Evolutionary conservation across 2,888 invertebrate genomes (phyloP).

Genomic region (Oxystoma pomonae): DNA sequence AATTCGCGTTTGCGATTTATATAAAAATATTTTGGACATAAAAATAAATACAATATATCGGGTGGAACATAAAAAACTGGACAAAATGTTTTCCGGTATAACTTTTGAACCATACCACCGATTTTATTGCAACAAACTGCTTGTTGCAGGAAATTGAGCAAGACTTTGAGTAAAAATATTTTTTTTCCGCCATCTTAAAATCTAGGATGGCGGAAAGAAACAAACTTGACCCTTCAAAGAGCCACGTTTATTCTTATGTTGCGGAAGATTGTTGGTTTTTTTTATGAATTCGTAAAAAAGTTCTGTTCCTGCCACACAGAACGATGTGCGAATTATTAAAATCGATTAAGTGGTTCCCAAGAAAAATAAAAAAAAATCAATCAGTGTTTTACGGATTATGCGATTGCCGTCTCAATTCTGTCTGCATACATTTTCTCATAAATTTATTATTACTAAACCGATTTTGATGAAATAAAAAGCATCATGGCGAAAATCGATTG

Average conservation of each 20-base stretch:
- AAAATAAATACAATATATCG: neutral
- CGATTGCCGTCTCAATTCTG: neutral
- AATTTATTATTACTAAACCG: neutral
- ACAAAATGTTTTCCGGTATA: neutral
- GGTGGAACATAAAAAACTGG: neutral
- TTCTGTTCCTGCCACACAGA: neutral
- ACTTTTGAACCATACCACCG: neutral
- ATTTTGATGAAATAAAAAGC: neutral
- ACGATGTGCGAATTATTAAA: neutral
- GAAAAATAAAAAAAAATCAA: neutral
- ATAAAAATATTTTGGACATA: too few relatives aligned
- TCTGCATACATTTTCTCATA: neutral
- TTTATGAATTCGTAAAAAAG: neutral
- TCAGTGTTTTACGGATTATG: neutral
- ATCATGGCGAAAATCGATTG: neutral
- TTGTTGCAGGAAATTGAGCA: slow-evolving; percentile 1
- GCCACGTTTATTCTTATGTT: neutral
- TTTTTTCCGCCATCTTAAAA: neutral
- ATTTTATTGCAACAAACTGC: slow-evolving; percentile 1
- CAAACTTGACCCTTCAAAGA: neutral
- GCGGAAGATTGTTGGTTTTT: neutral
- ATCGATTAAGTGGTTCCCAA: neutral
- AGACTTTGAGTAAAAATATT: neutral
- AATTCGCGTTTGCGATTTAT: too few relatives aligned
- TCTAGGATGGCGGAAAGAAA: neutral